Evolutionary conservation across 2,113 vertebrate species (phyloP), one percentile per base, ranked within the genome.

Genomic region (Ifrita kowaldi): DNA sequence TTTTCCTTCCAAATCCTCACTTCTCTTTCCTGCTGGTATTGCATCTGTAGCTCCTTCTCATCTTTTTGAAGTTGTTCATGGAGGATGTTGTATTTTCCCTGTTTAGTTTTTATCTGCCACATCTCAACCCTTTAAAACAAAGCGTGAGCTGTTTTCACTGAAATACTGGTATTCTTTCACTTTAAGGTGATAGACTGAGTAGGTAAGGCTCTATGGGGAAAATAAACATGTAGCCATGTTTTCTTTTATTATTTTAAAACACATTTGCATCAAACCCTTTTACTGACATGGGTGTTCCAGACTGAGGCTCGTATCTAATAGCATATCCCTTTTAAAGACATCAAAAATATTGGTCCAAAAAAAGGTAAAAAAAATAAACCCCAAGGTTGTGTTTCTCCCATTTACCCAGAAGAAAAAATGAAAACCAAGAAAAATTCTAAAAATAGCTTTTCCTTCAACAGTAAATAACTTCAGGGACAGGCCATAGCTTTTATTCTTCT

Each of bases 41-140:
- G 39, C 62, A 37, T 69, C 42, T 97, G 91, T 16, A 98, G 92
- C 42, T 95, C 86, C 77, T 94, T 95, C 69, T 98, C 98, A 37
- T 98, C 97, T 59, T 94, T 87, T 32, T 85, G 71, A 67, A 98
- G 71, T 55, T 96, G 90, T 68, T 97, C 95, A 42, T 30, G 89
- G 28, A 98, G 67, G 2, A 18, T 78, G 33, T 97, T 73, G 2
- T 98, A 95, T 84, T 91, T 98, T 76, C 97, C 97, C 84, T 98
- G 97, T 35, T 98, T 96, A 22, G 98, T 92, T 90, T 98, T 98
- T n/a, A 98, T 77, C 84, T 98, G 96, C 97, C 97, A 98, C 96
- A 98, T 85, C 93, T 98, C 88, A 7, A 92, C 96, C 94, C 98
- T 99, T 98, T 82, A 13, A 90, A 88, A 94, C 14, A 83, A 68